Conservation (phyloP, 2,113 vertebrate genomes). For the Lampris megalopsis region DNA sequence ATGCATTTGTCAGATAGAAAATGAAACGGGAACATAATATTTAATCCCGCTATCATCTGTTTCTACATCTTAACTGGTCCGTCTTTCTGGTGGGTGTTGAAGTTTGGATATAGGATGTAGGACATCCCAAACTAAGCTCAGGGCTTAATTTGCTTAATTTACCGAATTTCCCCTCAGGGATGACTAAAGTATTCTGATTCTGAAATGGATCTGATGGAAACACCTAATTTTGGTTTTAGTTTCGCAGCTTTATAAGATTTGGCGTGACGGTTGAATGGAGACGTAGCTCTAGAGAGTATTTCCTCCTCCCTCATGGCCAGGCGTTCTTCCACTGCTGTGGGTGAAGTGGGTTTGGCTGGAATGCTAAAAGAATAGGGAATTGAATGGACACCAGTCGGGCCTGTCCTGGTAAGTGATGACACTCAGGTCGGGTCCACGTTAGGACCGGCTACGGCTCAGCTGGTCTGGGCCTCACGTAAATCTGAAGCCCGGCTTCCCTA, state of each 20-base stretch:
- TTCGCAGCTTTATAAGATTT: not conserved
- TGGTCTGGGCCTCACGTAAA: constrained; percentile 42
- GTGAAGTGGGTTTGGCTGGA: not conserved
- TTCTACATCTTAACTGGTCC: too few species aligned
- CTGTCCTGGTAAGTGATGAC: constrained; percentile 31
- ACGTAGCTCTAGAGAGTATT: not conserved
- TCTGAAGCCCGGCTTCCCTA: constrained; percentile 25
- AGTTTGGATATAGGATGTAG: too few species aligned
- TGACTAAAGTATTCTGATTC: too few species aligned
- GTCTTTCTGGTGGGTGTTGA: too few species aligned
- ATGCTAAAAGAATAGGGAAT: constrained; percentile 29
- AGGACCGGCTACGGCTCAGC: constrained; percentile 38
- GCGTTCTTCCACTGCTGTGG: constrained; percentile 1
- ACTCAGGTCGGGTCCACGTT: constrained; percentile 15
- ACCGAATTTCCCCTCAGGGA: too few species aligned
- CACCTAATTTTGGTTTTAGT: too few species aligned
- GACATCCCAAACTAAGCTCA: too few species aligned
- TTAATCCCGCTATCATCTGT: too few species aligned
- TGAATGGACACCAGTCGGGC: constrained; percentile 15
- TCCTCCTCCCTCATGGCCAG: not conserved
- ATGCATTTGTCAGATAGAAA: too few species aligned
- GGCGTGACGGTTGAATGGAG: not conserved
- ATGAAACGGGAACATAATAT: too few species aligned
- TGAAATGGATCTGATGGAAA: too few species aligned
- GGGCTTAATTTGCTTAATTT: too few species aligned